Evolutionary conservation across 37 sponge, comb jelly and placozoan genomes (phyloP), one percentile per base, ranked within the genome.

Genomic region (Oopsacas minuta): DNA sequence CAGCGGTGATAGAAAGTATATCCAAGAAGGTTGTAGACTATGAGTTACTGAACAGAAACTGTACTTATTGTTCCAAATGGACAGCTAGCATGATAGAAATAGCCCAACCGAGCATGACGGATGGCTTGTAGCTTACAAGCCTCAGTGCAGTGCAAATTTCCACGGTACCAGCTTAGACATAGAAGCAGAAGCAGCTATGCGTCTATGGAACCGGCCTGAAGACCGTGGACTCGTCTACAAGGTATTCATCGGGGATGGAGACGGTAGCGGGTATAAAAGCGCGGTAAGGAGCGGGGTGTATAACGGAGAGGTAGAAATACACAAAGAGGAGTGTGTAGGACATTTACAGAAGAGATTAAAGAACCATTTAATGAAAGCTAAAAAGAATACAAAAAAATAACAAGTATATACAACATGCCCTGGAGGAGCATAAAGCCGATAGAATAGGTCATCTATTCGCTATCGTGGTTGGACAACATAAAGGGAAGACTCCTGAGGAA

Each of bases 251-350:
- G 75, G 75, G 28, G 75, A 61, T 34, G 75, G 75, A 10, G 75
- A 61, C 75, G 75, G 75, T 3, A 61, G 75, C 75, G 75, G 75
- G 75, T 61, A 61, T 34, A 61, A n/a, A 5, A 61, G 75, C 30
- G 75, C 28, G 75, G 1, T 61, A 61, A 3, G 28, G 75, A 61
- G 75, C 75, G 75, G 75, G 32, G 75, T 61, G 25, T 61, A 61
- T 34, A 61, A 61, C 75, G 75, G 75, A 61, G 75, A 61, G 20
- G 75, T 61, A 3, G 28, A 61, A 34, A n/a, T 61, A 20, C 17
- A n/a, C 17, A 61, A 61, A 34, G 75, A 61, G 75, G 75, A 61
- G 75, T 61, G 75, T 12, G 20, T 61, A 25, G 75, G 75, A n/a
- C 75, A 61, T 61, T 34, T 61, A 5, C 75, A 61, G 75, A 61